Evolutionary conservation across 2,113 vertebrate genomes (phyloP).

Genomic region (rat (Rattus norvegicus)): GRCr8 NC_086039.1:84488001-84488500

Average conservation of each 20-base stretch:
- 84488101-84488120: slow-evolving; percentile 84
- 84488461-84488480: slow-evolving; percentile 94
- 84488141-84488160: slow-evolving; percentile 95
- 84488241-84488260: slow-evolving; percentile 84
- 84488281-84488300: slow-evolving; percentile 89
- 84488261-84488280: slow-evolving; percentile 91
- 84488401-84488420: slow-evolving; percentile 92
- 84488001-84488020: slow-evolving; percentile 85
- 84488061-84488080: slow-evolving; percentile 79
- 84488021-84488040: slow-evolving; percentile 30
- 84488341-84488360: slow-evolving; percentile 91
- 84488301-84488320: slow-evolving; percentile 89
- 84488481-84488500: slow-evolving; percentile 94
- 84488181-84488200: slow-evolving; percentile 96
- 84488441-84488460: slow-evolving; percentile 84
- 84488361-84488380: slow-evolving; percentile 95
- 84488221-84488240: slow-evolving; percentile 94
- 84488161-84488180: slow-evolving; percentile 97
- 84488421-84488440: background rate
- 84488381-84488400: slow-evolving; percentile 93
- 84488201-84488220: slow-evolving; percentile 98
- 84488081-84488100: slow-evolving; percentile 77
- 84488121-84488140: slow-evolving; percentile 94
- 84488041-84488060: background rate
- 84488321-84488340: slow-evolving; percentile 94